A percentile compares a stretch with the other conserved stretches of the same genome.
phyloP scores from a whole-genome alignment of 2,888 invertebrate genomes.

The Acanthoscelides obtectus region DNA sequence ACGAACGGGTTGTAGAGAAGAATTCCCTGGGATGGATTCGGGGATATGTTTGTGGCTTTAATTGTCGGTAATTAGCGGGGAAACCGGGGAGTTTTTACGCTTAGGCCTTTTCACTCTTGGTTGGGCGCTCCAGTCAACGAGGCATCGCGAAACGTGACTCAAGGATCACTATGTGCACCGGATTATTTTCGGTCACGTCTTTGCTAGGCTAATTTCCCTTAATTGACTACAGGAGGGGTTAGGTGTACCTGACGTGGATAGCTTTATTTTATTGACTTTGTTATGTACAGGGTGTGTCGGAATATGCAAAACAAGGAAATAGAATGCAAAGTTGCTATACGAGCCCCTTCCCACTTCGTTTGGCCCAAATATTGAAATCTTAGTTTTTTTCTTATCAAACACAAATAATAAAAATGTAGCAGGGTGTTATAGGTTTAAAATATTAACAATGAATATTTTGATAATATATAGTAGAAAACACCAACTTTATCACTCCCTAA shows the following conservation, averaged over 20 bases:
- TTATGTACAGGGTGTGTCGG: no score
- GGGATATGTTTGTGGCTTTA: slow-evolving; percentile 26
- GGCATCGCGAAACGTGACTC: slow-evolving; percentile 29
- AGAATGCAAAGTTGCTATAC: no score
- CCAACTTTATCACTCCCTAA: no score
- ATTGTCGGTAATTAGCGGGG: slow-evolving; percentile 32
- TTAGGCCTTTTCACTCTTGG: slow-evolving; percentile 24
- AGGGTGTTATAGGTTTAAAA: no score
- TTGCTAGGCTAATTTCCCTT: neutral
- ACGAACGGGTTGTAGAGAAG: slow-evolving; percentile 1
- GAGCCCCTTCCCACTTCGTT: no score
- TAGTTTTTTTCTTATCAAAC: no score
- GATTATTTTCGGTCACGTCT: slow-evolving; percentile 3
- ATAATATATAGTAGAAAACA: no score
- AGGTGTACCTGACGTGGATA: neutral
- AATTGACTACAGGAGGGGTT: neutral
- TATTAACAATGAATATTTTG: no score
- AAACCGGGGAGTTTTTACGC: slow-evolving; percentile 28
- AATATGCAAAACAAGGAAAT: no score
- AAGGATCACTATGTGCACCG: neutral
- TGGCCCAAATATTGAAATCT: no score
- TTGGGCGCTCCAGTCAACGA: slow-evolving; percentile 29
- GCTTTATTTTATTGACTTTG: neutral
- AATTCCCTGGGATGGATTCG: slow-evolving; percentile 2
- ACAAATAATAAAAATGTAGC: no score